phyloP scores from a whole-genome alignment of 2,113 vertebrate genomes.

The Thinocorus orbignyianus region DNA sequence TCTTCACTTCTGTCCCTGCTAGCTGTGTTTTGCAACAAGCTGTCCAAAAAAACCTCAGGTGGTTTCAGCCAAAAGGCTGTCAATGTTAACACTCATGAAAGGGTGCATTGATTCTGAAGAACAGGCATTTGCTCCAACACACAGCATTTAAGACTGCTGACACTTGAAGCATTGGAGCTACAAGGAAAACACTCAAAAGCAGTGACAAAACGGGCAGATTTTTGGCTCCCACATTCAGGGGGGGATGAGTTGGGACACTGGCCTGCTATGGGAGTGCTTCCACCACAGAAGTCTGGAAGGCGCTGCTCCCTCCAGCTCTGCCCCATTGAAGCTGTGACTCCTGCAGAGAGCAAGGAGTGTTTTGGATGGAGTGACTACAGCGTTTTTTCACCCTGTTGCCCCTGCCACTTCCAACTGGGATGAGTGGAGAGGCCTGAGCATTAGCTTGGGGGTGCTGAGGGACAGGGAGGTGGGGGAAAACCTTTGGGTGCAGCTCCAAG shows the following conservation, averaged over 20 bases:
- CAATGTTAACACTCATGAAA: not conserved
- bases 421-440: not conserved
- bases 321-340: rapidly evolving
- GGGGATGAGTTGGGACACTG: not conserved
- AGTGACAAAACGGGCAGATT: not conserved
- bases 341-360: not conserved
- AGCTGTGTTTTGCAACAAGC: not conserved
- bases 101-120: not conserved
- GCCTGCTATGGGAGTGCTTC: not conserved
- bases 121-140: not conserved
- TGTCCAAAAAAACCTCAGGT: not conserved
- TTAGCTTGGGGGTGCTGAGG: not conserved
- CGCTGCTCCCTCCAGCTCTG: rapidly evolving
- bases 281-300: not conserved
- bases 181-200: not conserved
- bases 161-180: not conserved
- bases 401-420: not conserved
- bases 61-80: not conserved
- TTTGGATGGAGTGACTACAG: not conserved
- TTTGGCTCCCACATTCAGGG: not conserved
- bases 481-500: not conserved
- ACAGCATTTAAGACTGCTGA: rapidly evolving
- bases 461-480: not conserved
- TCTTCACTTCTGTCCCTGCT: not conserved
- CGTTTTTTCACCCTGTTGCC: not conserved